A percentile compares a stretch with the other conserved stretches of the same genome.
These are phyloP conservation scores for Trimorus sp. DNA, from an alignment of 2,888 invertebrate genomes.

Conservation along the genomic window DNA sequence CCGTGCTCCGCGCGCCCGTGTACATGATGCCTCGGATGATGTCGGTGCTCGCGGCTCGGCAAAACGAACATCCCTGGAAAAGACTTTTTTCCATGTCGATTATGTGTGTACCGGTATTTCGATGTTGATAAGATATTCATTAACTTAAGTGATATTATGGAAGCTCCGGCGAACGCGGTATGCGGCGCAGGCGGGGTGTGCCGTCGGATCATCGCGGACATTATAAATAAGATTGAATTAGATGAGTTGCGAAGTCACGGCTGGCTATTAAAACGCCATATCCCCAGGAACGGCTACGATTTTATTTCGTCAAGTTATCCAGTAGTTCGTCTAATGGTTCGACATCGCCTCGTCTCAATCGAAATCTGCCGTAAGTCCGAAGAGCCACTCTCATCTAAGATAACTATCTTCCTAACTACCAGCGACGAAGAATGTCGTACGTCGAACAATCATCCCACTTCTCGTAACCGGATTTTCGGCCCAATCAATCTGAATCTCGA, in stretches of 20 bases:
- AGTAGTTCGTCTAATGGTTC: too few species aligned
- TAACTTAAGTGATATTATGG: conserved; percentile 55
- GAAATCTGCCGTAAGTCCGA: too few species aligned
- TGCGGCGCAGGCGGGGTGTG: not conserved
- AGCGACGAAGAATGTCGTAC: too few species aligned
- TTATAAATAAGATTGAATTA: conserved; percentile 40
- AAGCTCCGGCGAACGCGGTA: conserved; percentile 5
- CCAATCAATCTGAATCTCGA: too few species aligned
- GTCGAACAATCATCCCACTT: too few species aligned
- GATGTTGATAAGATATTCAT: conserved; percentile 53
- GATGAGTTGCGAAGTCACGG: conserved; percentile 30
- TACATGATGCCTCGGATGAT: conserved; percentile 38
- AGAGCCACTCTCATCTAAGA: too few species aligned
- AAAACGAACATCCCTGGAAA: conserved; percentile 39
- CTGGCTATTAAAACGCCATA: not conserved
- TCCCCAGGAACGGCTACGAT: too few species aligned
- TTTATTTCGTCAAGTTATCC: too few species aligned
- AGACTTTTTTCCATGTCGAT: conserved; percentile 28
- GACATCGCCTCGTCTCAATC: too few species aligned
- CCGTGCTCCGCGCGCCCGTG: conserved; percentile 13
- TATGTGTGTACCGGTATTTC: conserved; percentile 39
- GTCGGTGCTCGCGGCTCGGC: conserved; percentile 12
- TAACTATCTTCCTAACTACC: too few species aligned
- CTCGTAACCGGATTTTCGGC: too few species aligned
- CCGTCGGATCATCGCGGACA: conserved; percentile 21